These are phyloP conservation scores for Habroteleia sp. DNA, from an alignment of 2,888 invertebrate genomes.

Conservation along the genomic window DNA sequence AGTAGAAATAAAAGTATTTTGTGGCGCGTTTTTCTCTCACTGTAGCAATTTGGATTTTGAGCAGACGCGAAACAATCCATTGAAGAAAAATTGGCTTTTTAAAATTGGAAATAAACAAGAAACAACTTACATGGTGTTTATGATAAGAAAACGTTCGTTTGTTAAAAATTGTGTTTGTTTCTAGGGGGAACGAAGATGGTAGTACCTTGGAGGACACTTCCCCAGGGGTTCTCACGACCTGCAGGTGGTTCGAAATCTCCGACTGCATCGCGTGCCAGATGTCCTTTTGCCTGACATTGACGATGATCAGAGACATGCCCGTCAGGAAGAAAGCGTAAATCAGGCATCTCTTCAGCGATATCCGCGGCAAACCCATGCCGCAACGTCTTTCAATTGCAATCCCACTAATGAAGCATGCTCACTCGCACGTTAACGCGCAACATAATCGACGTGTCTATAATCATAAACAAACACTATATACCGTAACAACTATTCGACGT, in stretches of 20 bases:
- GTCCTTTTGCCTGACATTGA: conserved; percentile 81
- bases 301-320: conserved; percentile 82
- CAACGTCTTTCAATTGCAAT: conserved; percentile 41
- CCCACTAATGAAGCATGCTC: conserved; percentile 48
- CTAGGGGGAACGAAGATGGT: neutral
- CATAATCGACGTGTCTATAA: conserved; percentile 43
- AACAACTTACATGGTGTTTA: conserved; percentile 7
- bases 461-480: too few relatives aligned
- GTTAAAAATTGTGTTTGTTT: conserved; percentile 6
- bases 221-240: conserved; percentile 30
- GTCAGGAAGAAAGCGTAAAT: conserved; percentile 83
- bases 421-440: conserved; percentile 28
- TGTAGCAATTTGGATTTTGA: too few relatives aligned
- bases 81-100: neutral
- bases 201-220: conserved; percentile 66
- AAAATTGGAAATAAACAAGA: neutral
- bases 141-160: neutral
- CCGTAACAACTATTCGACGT: too few relatives aligned
- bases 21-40: too few relatives aligned
- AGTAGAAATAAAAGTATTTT: too few relatives aligned
- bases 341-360: conserved; percentile 84
- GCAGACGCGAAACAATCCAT: too few relatives aligned
- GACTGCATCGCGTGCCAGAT: conserved; percentile 78
- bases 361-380: conserved; percentile 83
- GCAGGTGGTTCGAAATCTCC: conserved; percentile 68